Percentiles rank a stretch among this genome's conserved stretches.
Conservation (phyloP, 2,888 invertebrate genomes). For the Sialis fuliginosa region DNA sequence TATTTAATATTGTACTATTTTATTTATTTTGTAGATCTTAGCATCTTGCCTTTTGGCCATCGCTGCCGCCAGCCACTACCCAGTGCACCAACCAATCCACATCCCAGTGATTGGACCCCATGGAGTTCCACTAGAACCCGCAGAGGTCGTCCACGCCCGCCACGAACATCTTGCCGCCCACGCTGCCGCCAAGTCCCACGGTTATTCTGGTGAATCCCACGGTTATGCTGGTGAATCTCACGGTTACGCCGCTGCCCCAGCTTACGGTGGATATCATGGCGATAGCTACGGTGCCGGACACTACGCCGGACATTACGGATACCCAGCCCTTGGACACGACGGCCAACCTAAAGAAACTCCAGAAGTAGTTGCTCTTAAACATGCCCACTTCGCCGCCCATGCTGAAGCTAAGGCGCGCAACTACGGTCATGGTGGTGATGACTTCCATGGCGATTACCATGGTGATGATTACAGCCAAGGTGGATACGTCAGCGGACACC, state of each 20-base stretch:
- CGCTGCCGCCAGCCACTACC: too few species aligned
- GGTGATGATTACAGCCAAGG: conserved; percentile 11
- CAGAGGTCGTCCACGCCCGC: conserved; percentile 3
- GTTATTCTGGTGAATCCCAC: background rate
- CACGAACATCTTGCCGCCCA: conserved; percentile 3
- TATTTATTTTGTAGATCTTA: background rate
- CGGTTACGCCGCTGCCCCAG: background rate
- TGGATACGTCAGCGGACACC: background rate
- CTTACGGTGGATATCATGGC: background rate
- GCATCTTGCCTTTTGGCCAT: too few species aligned
- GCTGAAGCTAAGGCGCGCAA: conserved; percentile 1
- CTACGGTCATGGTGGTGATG: background rate
- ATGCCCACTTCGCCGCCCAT: conserved; percentile 6
- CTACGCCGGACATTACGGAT: background rate
- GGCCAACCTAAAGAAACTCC: conserved; percentile 6
- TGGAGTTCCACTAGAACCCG: conserved; percentile 5
- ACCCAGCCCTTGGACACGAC: conserved; percentile 1
- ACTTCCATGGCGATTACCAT: conserved; percentile 9
- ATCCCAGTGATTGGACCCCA: conserved; percentile 2
- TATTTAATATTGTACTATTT: background rate
- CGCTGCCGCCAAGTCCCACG: background rate
- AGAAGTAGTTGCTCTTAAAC: conserved; percentile 4
- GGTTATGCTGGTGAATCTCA: background rate
- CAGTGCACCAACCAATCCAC: background rate
- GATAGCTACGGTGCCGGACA: background rate